Evolutionary conservation across 2,113 vertebrate species (phyloP).

Genomic region (Ia io): DNA sequence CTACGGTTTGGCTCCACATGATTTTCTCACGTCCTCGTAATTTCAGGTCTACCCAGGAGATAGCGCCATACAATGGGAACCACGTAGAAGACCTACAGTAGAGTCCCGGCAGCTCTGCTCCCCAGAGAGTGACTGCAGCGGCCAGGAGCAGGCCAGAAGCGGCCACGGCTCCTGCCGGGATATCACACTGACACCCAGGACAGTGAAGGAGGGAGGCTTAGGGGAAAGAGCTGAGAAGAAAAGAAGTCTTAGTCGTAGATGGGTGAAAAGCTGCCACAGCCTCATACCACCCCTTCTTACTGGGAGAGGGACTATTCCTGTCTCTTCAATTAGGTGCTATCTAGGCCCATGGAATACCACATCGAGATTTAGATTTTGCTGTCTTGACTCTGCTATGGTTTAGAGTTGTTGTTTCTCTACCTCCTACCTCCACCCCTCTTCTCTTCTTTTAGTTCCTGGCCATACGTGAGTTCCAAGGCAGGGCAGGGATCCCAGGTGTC

Average conservation of each 20-base stretch:
- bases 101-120: background rate
- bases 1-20: background rate
- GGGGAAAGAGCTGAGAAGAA: background rate
- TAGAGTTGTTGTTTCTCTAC: background rate
- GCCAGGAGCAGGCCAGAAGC: background rate
- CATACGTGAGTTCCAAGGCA: background rate
- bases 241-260: background rate
- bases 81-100: background rate
- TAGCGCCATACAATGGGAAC: background rate
- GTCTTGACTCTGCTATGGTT: background rate
- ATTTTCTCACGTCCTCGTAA: background rate
- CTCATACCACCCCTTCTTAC: background rate
- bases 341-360: background rate
- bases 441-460: background rate
- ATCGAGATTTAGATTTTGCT: background rate
- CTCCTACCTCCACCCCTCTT: background rate
- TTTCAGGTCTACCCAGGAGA: background rate
- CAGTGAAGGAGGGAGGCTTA: background rate
- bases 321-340: background rate
- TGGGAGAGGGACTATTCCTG: background rate
- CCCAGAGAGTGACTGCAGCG: fast-evolving
- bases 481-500: background rate
- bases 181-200: background rate
- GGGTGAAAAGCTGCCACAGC: background rate
- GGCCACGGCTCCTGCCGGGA: background rate